phyloP scores from a whole-genome alignment of 2,113 vertebrate genomes.

The Coturnix japonica region DNA sequence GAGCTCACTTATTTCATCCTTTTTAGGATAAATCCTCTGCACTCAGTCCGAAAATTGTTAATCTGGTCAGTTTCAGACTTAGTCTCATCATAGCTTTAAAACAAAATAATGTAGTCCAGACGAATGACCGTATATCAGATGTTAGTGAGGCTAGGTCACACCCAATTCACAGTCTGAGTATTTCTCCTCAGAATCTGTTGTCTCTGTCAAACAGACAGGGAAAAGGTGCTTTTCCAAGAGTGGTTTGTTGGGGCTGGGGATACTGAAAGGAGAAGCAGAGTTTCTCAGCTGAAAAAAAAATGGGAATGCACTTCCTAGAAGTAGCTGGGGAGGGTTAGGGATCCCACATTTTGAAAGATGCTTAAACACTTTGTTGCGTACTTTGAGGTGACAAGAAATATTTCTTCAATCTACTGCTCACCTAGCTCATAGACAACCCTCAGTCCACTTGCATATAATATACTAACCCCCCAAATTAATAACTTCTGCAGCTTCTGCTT shows the following conservation, averaged over 20 bases:
- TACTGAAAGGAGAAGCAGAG: background rate
- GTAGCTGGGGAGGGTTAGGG: background rate
- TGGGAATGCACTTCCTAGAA: background rate
- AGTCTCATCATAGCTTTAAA: background rate
- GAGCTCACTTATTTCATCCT: background rate
- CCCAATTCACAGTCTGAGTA: background rate
- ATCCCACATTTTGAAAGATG: background rate
- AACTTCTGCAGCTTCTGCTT: no score
- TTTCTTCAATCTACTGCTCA: background rate
- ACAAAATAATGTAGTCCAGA: background rate
- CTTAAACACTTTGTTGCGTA: background rate
- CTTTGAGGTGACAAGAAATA: background rate
- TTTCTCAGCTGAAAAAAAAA: background rate
- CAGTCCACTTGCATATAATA: background rate
- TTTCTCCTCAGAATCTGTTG: background rate
- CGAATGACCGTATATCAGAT: background rate
- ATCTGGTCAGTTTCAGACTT: background rate
- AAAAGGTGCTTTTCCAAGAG: background rate
- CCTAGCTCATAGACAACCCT: background rate
- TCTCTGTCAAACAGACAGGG: accelerated
- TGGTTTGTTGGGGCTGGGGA: background rate
- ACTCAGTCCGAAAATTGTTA: background rate
- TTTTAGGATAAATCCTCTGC: background rate
- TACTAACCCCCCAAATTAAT: background rate
- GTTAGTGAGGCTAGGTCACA: background rate